A percentile compares a stretch with the other conserved stretches of the same genome.
Conservation (phyloP, 2,888 invertebrate species). For the Drosophila meridiana region DNA sequence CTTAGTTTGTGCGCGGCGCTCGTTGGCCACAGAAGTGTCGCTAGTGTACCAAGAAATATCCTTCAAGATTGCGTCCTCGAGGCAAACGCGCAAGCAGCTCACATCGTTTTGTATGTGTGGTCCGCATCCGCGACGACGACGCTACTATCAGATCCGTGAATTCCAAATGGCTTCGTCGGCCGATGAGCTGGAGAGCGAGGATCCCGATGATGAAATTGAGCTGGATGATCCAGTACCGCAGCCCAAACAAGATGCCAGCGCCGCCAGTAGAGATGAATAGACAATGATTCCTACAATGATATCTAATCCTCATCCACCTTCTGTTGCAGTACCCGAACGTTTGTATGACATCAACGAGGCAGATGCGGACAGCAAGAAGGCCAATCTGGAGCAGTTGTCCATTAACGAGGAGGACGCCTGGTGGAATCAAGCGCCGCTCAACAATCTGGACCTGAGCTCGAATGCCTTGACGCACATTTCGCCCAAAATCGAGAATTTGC, state of each 20-base stretch:
- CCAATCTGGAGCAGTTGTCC: slow-evolving; percentile 85
- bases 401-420: slow-evolving; percentile 88
- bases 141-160: slow-evolving; percentile 81
- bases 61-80: slow-evolving; percentile 84
- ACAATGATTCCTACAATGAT: not conserved
- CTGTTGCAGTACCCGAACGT: slow-evolving; percentile 88
- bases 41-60: slow-evolving; percentile 23
- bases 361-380: slow-evolving; percentile 87
- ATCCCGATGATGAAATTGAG: slow-evolving; percentile 75
- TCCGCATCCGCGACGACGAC: slow-evolving; percentile 79
- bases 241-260: slow-evolving; percentile 27
- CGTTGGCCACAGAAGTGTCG: slow-evolving; percentile 39
- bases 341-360: slow-evolving; percentile 91
- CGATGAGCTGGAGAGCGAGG: slow-evolving; percentile 79
- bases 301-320: slow-evolving; percentile 14
- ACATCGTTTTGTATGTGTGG: slow-evolving; percentile 83
- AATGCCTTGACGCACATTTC: slow-evolving; percentile 89
- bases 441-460: slow-evolving; percentile 91
- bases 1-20: slow-evolving; percentile 55
- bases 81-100: slow-evolving; percentile 70
- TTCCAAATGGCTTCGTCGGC: slow-evolving; percentile 78
- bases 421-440: slow-evolving; percentile 94
- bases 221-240: slow-evolving; percentile 45
- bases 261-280: slow-evolving; percentile 45
- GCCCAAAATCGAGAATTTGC: slow-evolving; percentile 88